phyloP scores from a whole-genome alignment of 2,888 invertebrate genomes.

The Erebia epiphron region DNA sequence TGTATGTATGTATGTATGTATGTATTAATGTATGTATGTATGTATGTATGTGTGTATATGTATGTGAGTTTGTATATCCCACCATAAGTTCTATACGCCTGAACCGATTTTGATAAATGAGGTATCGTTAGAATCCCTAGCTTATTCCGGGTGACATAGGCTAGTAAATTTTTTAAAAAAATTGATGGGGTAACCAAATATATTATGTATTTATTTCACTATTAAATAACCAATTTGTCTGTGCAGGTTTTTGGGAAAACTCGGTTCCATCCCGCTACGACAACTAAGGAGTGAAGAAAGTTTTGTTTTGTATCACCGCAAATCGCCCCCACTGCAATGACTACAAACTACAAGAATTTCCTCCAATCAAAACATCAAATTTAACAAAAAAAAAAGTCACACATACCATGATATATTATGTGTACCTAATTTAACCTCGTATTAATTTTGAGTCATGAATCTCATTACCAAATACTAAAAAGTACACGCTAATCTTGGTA shows the following conservation, averaged over 20 bases:
- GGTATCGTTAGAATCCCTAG: no score
- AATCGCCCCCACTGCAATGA: slow-evolving; percentile 47
- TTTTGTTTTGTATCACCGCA: slow-evolving; percentile 49
- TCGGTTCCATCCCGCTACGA: slow-evolving; percentile 64
- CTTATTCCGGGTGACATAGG: no score
- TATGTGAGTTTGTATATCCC: no score
- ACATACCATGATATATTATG: background rate
- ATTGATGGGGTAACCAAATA: no score
- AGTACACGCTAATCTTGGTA: slow-evolving; percentile 26
- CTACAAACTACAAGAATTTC: slow-evolving; percentile 53
- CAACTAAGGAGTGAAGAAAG: slow-evolving; percentile 58
- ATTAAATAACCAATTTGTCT: background rate
- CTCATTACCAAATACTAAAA: slow-evolving; percentile 22
- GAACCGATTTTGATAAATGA: no score
- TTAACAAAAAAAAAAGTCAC: slow-evolving; percentile 15
- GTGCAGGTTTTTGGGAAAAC: slow-evolving; percentile 70
- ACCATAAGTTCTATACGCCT: no score
- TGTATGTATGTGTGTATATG: no score
- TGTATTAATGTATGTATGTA: no score
- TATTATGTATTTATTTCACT: background rate
- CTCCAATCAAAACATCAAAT: slow-evolving; percentile 43
- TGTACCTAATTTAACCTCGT: slow-evolving; percentile 20
- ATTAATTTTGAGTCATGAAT: slow-evolving; percentile 25
- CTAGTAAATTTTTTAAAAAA: no score
- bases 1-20: no score